Conservation (phyloP, 2,113 vertebrate species). For the Pachypanchax playfairii region DNA sequence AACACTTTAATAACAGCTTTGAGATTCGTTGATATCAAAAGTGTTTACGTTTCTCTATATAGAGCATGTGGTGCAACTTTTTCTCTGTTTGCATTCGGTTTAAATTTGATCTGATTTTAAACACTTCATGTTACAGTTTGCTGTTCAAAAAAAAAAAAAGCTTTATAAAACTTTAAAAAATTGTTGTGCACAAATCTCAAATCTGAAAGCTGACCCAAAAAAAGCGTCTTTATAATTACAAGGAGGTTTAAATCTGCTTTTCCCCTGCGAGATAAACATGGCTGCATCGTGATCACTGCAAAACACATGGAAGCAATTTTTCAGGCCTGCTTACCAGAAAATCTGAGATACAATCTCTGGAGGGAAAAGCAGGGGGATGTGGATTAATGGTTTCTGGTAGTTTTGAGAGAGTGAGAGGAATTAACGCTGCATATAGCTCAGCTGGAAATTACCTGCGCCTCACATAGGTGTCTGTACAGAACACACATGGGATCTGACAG, state of each 20-base stretch:
- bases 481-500: slow-evolving; percentile 51
- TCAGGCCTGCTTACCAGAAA: slow-evolving; percentile 47
- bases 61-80: too few relatives aligned
- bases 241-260: slow-evolving; percentile 22
- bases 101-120: too few relatives aligned
- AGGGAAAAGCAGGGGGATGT: slow-evolving; percentile 51
- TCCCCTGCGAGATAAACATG: slow-evolving; percentile 26
- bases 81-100: too few relatives aligned
- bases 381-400: slow-evolving; percentile 49
- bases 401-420: slow-evolving; percentile 52
- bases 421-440: slow-evolving; percentile 51
- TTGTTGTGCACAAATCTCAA: too few relatives aligned
- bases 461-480: slow-evolving; percentile 24
- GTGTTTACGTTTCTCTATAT: too few relatives aligned
- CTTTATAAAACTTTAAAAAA: too few relatives aligned
- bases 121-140: too few relatives aligned
- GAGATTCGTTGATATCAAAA: too few relatives aligned
- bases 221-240: slow-evolving; percentile 16
- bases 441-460: slow-evolving; percentile 38
- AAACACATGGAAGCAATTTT: slow-evolving; percentile 71
- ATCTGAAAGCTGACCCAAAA: not conserved
- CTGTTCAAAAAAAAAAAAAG: too few relatives aligned
- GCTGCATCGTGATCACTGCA: slow-evolving; percentile 17
- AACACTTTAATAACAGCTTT: too few relatives aligned
- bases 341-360: slow-evolving; percentile 53